Conservation (phyloP, 2,113 vertebrate genomes). For the Pelusios castaneus region DNA sequence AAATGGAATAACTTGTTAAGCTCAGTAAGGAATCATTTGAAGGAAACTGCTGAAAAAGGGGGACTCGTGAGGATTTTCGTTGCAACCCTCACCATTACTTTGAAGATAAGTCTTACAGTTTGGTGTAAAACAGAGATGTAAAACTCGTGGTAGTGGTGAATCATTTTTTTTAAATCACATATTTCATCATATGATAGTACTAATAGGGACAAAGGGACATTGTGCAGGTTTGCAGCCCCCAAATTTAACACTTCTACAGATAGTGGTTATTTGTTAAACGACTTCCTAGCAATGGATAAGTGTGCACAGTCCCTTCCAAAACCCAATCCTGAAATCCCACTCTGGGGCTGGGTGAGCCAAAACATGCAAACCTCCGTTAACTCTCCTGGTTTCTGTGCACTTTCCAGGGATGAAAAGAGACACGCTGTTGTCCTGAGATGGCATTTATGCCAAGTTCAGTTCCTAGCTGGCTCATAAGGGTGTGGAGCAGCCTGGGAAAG, state of each 20-base stretch:
- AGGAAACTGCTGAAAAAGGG: neutral
- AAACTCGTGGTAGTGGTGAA: neutral
- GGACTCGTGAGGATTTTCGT: neutral
- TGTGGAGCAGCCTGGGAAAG: neutral
- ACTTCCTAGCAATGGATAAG: neutral
- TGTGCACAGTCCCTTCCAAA: neutral
- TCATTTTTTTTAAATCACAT: neutral
- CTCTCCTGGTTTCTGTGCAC: neutral
- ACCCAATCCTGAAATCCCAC: rapidly evolving
- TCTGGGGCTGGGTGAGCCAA: neutral
- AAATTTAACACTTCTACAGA: neutral
- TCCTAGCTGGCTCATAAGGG: rapidly evolving
- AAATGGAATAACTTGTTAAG: neutral
- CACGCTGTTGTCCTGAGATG: neutral
- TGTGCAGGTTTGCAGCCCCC: neutral
- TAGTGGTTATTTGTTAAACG: rapidly evolving
- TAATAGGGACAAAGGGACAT: neutral
- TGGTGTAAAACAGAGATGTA: neutral
- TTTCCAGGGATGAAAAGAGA: rapidly evolving
- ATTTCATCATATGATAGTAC: neutral
- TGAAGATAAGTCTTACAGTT: neutral
- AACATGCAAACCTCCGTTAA: rapidly evolving
- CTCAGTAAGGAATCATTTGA: neutral
- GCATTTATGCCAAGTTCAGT: neutral
- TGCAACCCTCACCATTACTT: neutral